Base-by-base conservation (phyloP, 2,888 invertebrate genomes). In the Osedax fenrisi region DNA sequence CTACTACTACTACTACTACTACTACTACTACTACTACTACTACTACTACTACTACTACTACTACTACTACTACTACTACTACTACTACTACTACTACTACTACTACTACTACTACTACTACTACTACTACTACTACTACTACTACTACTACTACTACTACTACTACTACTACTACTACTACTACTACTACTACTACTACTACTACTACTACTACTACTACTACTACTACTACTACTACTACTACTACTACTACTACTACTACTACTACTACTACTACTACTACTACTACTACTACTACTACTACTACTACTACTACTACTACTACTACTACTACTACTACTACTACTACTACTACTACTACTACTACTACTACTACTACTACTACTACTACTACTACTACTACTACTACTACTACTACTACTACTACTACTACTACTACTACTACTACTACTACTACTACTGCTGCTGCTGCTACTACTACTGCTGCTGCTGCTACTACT, bases 131-230 rank as follows among this genome's bases (percentile, higher is more conserved):
- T 56, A 56, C 10, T 56, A 56, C 56, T 56, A 56, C 56, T 56
- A 56, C 56, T 56, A 56, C 56, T 56, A 56, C 17, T 56, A 56
- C 56, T 56, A 56, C 10, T 56, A 56, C 56, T 56, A 56, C 56
- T 56, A 56, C 56, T 56, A 56, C 56, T 56, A 56, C 17, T 56
- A 56, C 56, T 56, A 56, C 56, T 13, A 56, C 56, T 56, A 56
- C 56, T 56, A 56, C 56, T 56, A 56, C 56, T 56, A 56, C 56
- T 56, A 56, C 56, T 56, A 56, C 56, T 56, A 56, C 56, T 56
- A 56, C 56, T 56, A 56, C 56, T 56, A 56, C 56, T 56, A 56
- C 56, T 56, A 56, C 56, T 56, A 56, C 17, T 56, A 56, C 56
- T 56, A 56, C 56, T 56, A 56, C 56, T 56, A 56, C 56, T 56